Percentiles rank a stretch among this genome's conserved stretches.
These are phyloP conservation scores for Etia nguti DNA, from an alignment of 2,113 vertebrate genomes.

Conservation along the genomic window DNA sequence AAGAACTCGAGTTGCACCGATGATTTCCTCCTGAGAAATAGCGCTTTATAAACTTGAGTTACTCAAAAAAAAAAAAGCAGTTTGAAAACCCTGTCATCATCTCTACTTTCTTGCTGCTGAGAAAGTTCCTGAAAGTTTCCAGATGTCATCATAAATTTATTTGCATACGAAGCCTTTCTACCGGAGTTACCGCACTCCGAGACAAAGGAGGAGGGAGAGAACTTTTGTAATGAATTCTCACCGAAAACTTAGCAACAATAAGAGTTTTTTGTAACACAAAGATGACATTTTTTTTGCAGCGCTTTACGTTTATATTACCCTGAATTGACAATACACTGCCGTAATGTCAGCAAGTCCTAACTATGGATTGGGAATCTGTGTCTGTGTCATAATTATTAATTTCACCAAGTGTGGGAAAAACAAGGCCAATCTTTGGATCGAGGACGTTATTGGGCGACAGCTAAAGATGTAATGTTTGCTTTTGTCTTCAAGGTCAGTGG, in stretches of 20 bases:
- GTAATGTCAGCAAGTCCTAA: background rate
- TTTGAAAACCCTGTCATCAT: background rate
- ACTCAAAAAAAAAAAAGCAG: background rate
- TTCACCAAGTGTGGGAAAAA: background rate
- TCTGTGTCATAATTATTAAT: background rate
- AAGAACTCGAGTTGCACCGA: background rate
- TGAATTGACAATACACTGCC: background rate
- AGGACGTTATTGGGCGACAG: background rate
- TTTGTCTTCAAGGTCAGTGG: background rate
- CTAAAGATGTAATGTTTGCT: background rate
- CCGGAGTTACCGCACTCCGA: background rate
- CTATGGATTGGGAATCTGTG: background rate
- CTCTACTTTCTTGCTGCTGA: background rate
- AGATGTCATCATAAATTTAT: conserved; percentile 5
- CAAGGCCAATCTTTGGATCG: background rate
- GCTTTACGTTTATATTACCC: background rate
- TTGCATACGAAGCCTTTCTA: background rate
- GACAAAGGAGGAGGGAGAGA: background rate
- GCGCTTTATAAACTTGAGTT: background rate
- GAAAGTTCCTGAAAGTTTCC: conserved; percentile 14
- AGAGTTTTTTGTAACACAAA: background rate
- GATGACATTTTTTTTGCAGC: background rate
- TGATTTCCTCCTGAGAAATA: conserved; percentile 1
- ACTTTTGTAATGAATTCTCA: background rate
- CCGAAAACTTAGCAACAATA: background rate